Evolutionary conservation across 2,113 vertebrate genomes (phyloP).

Genomic region (Hipposideros armiger): DNA sequence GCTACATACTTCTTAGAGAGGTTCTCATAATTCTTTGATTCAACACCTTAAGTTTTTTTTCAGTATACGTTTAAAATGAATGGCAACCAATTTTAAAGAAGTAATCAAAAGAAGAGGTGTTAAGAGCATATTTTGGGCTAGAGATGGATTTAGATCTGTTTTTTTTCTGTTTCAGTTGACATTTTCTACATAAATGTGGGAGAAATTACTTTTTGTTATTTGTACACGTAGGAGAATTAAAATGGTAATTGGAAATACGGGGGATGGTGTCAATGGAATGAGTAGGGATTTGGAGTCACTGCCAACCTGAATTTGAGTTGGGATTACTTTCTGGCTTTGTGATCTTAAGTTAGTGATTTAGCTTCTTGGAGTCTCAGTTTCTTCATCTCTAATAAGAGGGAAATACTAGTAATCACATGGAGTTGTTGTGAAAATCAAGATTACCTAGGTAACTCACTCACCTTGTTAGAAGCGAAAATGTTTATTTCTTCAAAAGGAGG

Average conservation of each 20-base stretch:
- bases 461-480: not conserved
- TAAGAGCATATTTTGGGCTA: not conserved
- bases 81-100: conserved; percentile 46
- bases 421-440: not conserved
- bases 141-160: conserved; percentile 17
- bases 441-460: not conserved
- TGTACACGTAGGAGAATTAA: not conserved
- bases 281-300: not conserved
- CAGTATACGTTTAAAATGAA: conserved; percentile 18
- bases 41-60: not conserved
- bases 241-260: not conserved
- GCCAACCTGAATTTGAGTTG: not conserved
- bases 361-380: not conserved
- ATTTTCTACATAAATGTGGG: not conserved
- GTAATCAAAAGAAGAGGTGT: conserved; percentile 26
- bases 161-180: conserved; percentile 14
- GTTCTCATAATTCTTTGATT: conserved; percentile 57
- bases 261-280: not conserved
- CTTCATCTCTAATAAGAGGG: not conserved
- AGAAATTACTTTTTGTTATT: not conserved
- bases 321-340: not conserved
- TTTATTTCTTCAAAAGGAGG: not conserved
- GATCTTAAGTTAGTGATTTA: not conserved
- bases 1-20: conserved; percentile 78
- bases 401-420: not conserved